phyloP scores from a whole-genome alignment of 2,113 vertebrate species.

The Monarcha castaneiventris region DNA sequence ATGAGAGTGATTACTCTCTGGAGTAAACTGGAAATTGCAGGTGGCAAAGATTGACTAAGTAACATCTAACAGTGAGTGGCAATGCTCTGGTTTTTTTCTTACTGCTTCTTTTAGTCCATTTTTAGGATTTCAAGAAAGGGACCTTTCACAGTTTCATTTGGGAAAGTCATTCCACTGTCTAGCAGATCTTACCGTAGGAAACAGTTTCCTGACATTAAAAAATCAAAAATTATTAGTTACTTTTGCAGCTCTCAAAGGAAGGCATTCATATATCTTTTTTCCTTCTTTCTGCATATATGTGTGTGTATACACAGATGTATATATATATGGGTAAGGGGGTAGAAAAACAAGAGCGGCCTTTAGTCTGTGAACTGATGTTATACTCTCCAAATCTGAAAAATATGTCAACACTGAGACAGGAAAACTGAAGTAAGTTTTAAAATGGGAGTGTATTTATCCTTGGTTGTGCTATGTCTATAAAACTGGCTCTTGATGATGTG shows the following conservation, averaged over 20 bases:
- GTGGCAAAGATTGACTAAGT: background rate
- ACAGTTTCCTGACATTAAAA: background rate
- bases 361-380: background rate
- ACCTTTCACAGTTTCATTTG: background rate
- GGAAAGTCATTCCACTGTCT: background rate
- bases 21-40: background rate
- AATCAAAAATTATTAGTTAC: background rate
- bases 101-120: background rate
- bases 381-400: background rate
- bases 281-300: background rate
- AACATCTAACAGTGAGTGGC: background rate
- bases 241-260: conserved; percentile 6
- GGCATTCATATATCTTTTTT: background rate
- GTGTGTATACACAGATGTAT: background rate
- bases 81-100: background rate
- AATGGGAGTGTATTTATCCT: background rate
- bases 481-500: background rate
- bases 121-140: background rate
- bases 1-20: background rate
- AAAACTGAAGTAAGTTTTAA: background rate
- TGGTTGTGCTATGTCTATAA: background rate
- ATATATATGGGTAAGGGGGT: background rate
- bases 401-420: background rate
- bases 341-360: background rate
- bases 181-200: background rate